Conservation (phyloP, 2,888 invertebrate species). For the Stratiomys singularior region DNA sequence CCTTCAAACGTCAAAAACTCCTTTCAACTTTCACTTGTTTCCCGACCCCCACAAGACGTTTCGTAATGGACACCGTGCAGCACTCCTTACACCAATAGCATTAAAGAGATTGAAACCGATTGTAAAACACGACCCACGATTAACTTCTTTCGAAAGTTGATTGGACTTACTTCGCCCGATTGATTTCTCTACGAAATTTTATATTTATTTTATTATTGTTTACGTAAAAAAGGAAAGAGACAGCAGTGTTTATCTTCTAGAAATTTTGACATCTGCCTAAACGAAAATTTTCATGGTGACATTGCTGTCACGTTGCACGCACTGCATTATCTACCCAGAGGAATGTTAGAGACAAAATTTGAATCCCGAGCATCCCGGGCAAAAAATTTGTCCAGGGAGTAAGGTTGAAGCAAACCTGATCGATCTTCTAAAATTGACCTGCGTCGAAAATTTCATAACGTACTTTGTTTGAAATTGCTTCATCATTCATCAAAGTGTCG, state of each 20-base stretch:
- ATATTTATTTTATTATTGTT: neutral
- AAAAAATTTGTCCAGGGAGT: no score
- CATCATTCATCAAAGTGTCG: no score
- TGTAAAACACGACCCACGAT: neutral
- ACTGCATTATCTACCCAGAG: neutral
- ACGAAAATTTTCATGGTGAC: neutral
- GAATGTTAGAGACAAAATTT: no score
- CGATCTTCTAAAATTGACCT: no score
- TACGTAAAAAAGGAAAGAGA: neutral
- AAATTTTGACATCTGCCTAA: conserved; percentile 3
- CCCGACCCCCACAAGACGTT: neutral
- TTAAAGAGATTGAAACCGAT: neutral
- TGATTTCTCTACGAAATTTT: neutral
- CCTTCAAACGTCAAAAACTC: no score
- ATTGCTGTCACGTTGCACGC: neutral
- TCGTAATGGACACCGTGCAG: neutral
- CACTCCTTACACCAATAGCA: neutral
- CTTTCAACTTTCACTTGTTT: conserved; percentile 20
- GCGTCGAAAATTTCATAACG: no score
- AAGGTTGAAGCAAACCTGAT: no score
- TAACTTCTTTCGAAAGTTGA: neutral
- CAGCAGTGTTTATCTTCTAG: neutral
- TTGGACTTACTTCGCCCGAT: neutral
- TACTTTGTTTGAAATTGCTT: no score
- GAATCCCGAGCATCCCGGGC: no score